Evolutionary conservation across 2,113 vertebrate genomes (phyloP).

Genomic region (Actenoides hombroni): DNA sequence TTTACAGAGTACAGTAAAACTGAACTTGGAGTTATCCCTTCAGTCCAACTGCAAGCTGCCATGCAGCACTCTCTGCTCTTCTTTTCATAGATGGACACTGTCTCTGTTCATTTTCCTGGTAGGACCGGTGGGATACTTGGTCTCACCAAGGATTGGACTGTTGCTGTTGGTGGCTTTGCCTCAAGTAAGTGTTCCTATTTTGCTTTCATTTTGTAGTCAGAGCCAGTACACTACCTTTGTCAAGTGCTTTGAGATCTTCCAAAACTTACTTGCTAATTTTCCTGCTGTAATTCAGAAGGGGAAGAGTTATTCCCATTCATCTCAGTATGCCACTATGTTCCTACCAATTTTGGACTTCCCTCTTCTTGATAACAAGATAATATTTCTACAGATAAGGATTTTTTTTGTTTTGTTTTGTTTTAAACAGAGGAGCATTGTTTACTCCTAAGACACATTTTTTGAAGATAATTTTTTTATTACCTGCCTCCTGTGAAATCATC

Average conservation of each 20-base stretch:
- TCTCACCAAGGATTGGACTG: too few species aligned
- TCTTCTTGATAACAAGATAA: neutral
- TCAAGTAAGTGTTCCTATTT: neutral
- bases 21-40: neutral
- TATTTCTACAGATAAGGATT: neutral
- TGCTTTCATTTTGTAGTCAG: neutral
- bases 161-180: neutral
- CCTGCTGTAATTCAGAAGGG: neutral
- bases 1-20: neutral
- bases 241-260: neutral
- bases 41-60: neutral
- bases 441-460: neutral
- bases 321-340: neutral
- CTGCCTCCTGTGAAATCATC: neutral
- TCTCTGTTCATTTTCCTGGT: neutral
- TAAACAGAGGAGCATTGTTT: neutral
- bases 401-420: neutral
- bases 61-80: neutral
- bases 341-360: neutral
- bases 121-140: too few species aligned
- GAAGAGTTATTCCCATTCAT: neutral
- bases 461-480: neutral
- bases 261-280: neutral
- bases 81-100: neutral
- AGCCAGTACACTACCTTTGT: neutral